These are phyloP conservation scores for Antennarius striatus DNA, from an alignment of 2,113 vertebrate genomes.

Conservation along the genomic window DNA sequence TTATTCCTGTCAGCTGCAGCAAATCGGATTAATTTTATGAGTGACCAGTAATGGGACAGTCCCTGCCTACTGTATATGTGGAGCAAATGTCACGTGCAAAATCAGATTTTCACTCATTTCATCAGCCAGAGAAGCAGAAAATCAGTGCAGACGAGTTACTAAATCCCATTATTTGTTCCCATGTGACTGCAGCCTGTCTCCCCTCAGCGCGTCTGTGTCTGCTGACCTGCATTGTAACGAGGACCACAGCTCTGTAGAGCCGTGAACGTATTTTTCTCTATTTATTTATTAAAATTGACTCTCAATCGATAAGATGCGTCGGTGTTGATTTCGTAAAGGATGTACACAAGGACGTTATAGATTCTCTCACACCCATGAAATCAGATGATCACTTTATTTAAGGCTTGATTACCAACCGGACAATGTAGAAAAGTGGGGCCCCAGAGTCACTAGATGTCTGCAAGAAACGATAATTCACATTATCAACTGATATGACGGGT, in stretches of 20 bases:
- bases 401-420: too few species aligned
- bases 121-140: constrained; percentile 34
- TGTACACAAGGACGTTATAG: not conserved
- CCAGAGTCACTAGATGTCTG: too few species aligned
- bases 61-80: not conserved
- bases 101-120: constrained; percentile 40
- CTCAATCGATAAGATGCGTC: constrained; percentile 38
- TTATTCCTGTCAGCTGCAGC: constrained; percentile 24
- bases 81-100: constrained; percentile 9
- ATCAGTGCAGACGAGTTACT: constrained; percentile 39
- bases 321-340: constrained; percentile 32
- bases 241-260: constrained; percentile 66
- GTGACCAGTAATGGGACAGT: not conserved
- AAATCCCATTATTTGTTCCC: constrained; percentile 42
- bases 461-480: too few species aligned
- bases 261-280: constrained; percentile 82
- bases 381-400: too few species aligned
- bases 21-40: constrained; percentile 23
- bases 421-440: too few species aligned
- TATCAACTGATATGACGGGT: too few species aligned
- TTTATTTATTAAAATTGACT: constrained; percentile 81
- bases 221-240: constrained; percentile 70
- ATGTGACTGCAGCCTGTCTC: constrained; percentile 45
- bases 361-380: not conserved
- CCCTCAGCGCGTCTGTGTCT: constrained; percentile 51